These are phyloP conservation scores for Peromyscus aztecus DNA, from an alignment of 2,797 vertebrate genomes.

Conservation along the genomic window DNA sequence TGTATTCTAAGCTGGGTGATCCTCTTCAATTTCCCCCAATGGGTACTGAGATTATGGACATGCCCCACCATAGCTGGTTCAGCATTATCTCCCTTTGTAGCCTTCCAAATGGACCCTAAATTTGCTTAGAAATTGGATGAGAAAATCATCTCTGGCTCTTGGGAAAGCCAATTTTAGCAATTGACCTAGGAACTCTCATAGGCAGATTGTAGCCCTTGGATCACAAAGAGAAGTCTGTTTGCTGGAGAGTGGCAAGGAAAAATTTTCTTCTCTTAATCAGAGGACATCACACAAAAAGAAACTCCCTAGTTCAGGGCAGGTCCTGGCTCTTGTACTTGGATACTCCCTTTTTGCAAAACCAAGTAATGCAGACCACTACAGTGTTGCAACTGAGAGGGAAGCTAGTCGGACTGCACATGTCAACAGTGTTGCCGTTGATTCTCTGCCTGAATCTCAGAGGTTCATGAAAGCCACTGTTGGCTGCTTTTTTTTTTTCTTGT, in stretches of 20 bases:
- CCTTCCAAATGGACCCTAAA: constrained; percentile 1
- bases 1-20: neutral
- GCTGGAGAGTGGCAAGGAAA: neutral
- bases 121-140: constrained; percentile 61
- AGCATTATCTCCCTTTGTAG: neutral
- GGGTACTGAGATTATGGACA: neutral
- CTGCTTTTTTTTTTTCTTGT: neutral
- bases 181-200: neutral
- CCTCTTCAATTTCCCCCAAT: neutral
- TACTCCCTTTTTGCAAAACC: neutral
- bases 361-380: neutral
- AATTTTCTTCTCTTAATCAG: constrained; percentile 3
- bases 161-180: neutral
- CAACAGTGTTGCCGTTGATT: neutral
- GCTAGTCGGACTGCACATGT: neutral
- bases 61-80: neutral
- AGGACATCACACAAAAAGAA: constrained; percentile 2
- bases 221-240: constrained; percentile 11
- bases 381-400: neutral
- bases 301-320: neutral
- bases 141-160: neutral
- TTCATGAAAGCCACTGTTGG: neutral
- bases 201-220: neutral
- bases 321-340: neutral
- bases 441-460: neutral